Evolutionary conservation across 2,113 vertebrate species (phyloP).

Genomic region (Hypomesus transpacificus): DNA sequence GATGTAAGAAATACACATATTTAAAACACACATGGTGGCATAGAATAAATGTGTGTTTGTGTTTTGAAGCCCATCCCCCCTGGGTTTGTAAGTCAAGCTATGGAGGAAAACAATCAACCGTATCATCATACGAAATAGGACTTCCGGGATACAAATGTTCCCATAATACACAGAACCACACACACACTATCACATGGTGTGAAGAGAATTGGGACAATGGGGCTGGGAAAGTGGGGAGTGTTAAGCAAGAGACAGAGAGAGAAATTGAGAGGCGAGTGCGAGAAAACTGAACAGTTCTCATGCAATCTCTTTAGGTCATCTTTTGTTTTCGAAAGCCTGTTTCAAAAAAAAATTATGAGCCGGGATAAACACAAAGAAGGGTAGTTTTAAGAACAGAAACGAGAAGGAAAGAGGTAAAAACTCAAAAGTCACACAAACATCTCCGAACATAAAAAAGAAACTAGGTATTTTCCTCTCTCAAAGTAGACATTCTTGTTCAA

Average conservation of each 20-base stretch:
- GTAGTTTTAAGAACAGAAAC: not conserved
- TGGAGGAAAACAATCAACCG: conserved; percentile 45
- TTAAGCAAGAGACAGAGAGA: not conserved
- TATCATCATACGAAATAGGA: conserved; percentile 56
- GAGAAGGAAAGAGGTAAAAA: not conserved
- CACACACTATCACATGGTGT: not conserved
- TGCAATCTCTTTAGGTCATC: conserved; percentile 15
- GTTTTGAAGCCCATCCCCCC: not conserved
- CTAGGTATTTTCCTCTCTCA: too few species aligned
- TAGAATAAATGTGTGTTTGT: too few species aligned
- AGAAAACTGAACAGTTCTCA: not conserved
- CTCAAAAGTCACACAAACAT: not conserved
- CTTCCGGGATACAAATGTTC: conserved; percentile 42
- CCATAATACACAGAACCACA: not conserved
- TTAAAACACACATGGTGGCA: conserved; percentile 5
- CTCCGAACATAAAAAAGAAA: too few species aligned
- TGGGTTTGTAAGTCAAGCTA: conserved; percentile 34
- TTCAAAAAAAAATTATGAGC: too few species aligned
- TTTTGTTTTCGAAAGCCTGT: not conserved
- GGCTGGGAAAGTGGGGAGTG: not conserved
- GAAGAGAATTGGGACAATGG: not conserved
- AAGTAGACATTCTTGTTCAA: not conserved
- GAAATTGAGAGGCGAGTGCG: not conserved
- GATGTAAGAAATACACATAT: conserved; percentile 1
- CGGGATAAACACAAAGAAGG: too few species aligned